Base-by-base conservation (phyloP, 2,797 vertebrate genomes). In the Hydrocynus forskahlii region DNA sequence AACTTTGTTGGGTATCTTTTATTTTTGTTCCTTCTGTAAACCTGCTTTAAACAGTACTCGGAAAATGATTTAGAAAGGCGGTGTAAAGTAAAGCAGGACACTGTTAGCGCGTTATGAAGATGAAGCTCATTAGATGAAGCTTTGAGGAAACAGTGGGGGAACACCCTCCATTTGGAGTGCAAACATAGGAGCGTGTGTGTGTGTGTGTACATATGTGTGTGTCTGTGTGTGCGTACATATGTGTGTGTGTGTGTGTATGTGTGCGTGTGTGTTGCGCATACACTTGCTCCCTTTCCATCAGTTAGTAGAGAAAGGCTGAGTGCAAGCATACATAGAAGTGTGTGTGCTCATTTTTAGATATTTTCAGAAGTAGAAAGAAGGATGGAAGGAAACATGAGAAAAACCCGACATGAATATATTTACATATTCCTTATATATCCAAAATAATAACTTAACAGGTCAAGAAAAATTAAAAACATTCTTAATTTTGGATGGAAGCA, bases 231-330 rank as follows among this genome's bases (percentile, higher is more conserved):
- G 69, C 54, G 40, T 43, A 8, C 8, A 62, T 48, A 23, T 55
- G 52, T 62, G 23, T 21, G 74, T 71, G 67, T 71, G 66, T 1
- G 19, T n/a, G 60, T 35, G 63, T 64, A 45, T 73, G 69, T 66
- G 71, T 75, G 76, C 75, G 54, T 69, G 76, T 70, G 72, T 64
- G 55, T 50, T 69, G 66, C 43, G 50, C 71, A 92, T 92, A 93
- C 94, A 90, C 90, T 93, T 94, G 91, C 94, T 94, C 94, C 93
- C 94, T 95, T 95, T 94, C 88, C 94, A 94, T 96, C 95, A 94
- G 94, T 94, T 93, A 91, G 93, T 93, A 94, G 92, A 94, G 95
- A 96, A 96, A 96, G 95, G 95, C 93, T 94, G 76, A 87, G 95
- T 96, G 96, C 96, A 96, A 97, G 45, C 45, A 48, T 48, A 12